A percentile compares a stretch with the other conserved stretches of the same genome.
phyloP scores from a whole-genome alignment of 30 jellyfish, hydroid and myxozoan genomes.

The Turritopsis dohrnii region DNA sequence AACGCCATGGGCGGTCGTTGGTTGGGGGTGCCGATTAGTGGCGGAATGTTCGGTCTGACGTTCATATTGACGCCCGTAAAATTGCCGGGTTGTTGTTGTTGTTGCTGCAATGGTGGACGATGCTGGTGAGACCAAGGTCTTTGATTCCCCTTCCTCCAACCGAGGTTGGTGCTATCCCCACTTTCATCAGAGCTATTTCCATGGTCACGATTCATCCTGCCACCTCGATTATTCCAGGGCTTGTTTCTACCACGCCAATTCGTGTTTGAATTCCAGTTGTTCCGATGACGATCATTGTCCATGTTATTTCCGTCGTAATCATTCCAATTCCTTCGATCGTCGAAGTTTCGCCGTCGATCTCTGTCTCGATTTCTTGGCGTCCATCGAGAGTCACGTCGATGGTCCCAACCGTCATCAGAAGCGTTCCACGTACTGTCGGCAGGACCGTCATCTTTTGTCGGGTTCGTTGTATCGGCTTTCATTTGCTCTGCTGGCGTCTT shows the following conservation, averaged over 20 bases:
- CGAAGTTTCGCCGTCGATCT: slow-evolving; percentile 28
- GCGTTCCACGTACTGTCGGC: slow-evolving; percentile 6
- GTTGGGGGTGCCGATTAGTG: background rate
- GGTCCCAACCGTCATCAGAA: slow-evolving; percentile 7
- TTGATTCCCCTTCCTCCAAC: background rate
- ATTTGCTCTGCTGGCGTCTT: background rate
- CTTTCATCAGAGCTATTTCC: background rate
- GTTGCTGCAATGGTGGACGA: background rate
- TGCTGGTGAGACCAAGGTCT: background rate
- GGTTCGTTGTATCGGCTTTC: slow-evolving; percentile 16
- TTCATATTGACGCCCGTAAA: background rate
- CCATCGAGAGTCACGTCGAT: slow-evolving; percentile 18
- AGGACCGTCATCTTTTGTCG: background rate
- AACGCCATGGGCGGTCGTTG: background rate
- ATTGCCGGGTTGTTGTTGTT: slow-evolving; percentile 1
- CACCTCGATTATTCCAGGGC: slow-evolving; percentile 26
- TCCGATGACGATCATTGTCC: slow-evolving; percentile 35
- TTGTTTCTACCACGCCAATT: slow-evolving; percentile 16
- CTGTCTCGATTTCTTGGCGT: slow-evolving; percentile 15
- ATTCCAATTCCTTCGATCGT: slow-evolving; percentile 29
- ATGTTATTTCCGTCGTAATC: slow-evolving; percentile 43
- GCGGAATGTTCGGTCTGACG: background rate
- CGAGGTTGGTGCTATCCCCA: background rate
- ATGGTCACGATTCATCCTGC: slow-evolving; percentile 26
- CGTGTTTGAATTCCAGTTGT: background rate